Evolutionary conservation across 2,888 invertebrate species (phyloP).

Genomic region (Coelopa pilipes): DNA sequence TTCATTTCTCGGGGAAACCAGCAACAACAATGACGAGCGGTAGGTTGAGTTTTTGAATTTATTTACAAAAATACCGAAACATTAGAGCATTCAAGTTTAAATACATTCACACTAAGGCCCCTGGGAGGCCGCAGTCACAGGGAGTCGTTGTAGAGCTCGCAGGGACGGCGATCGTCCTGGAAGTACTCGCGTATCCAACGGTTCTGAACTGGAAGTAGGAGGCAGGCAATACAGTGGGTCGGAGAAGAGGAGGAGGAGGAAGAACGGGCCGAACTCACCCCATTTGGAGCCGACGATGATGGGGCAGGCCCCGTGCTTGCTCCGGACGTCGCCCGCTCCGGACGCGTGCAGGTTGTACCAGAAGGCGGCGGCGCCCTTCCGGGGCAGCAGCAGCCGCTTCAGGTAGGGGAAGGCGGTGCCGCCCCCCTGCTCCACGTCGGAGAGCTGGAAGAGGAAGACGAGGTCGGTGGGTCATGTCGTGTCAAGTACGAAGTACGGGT

Average conservation of each 20-base stretch:
- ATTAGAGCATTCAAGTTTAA: too few species aligned
- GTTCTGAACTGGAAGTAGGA: slow-evolving; percentile 76
- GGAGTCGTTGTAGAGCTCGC: slow-evolving; percentile 67
- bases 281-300: slow-evolving; percentile 46
- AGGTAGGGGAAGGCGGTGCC: slow-evolving; percentile 96
- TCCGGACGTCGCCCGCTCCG: slow-evolving; percentile 40
- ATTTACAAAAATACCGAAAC: too few species aligned
- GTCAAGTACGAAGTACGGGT: not conserved
- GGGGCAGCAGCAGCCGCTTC: slow-evolving; percentile 75
- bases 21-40: not conserved
- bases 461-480: too few species aligned
- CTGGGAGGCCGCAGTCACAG: too few species aligned
- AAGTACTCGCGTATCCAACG: slow-evolving; percentile 90
- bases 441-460: slow-evolving; percentile 75
- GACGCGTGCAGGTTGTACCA: slow-evolving; percentile 44
- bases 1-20: not conserved
- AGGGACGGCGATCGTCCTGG: slow-evolving; percentile 79
- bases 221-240: not conserved
- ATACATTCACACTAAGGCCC: too few species aligned
- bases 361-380: slow-evolving; percentile 62
- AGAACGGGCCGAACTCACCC: slow-evolving; percentile 38
- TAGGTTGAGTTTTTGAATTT: not conserved
- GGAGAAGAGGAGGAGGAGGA: not conserved
- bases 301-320: slow-evolving; percentile 44
- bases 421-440: slow-evolving; percentile 94